Evolutionary conservation across 2,888 invertebrate genomes (phyloP).

Genomic region (Herminia tarsipennalis): DNA sequence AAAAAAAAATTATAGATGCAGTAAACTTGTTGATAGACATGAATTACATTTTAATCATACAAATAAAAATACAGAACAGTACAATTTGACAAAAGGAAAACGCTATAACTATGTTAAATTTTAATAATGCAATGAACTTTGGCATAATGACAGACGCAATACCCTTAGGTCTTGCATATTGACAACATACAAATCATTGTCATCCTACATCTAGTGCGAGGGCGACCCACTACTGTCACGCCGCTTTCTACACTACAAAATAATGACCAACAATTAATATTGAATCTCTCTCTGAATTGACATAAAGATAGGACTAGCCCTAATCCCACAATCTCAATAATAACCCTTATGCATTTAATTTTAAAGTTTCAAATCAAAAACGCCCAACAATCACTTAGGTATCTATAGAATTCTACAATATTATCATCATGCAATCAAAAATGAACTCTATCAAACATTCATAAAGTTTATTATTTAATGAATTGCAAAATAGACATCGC

Average conservation of each 20-base stretch:
- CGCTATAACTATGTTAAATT: no score
- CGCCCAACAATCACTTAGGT: conserved; percentile 9
- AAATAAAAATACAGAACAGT: no score
- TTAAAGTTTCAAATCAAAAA: conserved; percentile 22
- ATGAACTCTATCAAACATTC: conserved; percentile 17
- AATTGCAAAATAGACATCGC: conserved; percentile 23
- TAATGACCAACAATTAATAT: conserved; percentile 77
- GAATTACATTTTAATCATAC: no score
- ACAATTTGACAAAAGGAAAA: no score
- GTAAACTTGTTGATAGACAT: no score
- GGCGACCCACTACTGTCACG: conserved; percentile 63
- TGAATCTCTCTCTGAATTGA: conserved; percentile 40
- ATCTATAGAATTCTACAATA: conserved; percentile 26
- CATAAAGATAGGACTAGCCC: conserved; percentile 31
- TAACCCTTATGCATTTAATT: conserved; percentile 14
- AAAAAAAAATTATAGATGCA: no score
- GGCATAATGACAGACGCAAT: no score
- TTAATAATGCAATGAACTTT: no score
- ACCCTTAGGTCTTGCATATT: no score
- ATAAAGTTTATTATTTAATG: conserved; percentile 32
- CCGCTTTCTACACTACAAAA: conserved; percentile 73
- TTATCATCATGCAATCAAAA: conserved; percentile 19
- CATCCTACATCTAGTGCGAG: conserved; percentile 56
- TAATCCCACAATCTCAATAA: conserved; percentile 9
- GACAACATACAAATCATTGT: conserved; percentile 46